Evolutionary conservation across 53 echinoderm and acorn worm genomes (phyloP).

Genomic region (Actinopyga echinites): DNA sequence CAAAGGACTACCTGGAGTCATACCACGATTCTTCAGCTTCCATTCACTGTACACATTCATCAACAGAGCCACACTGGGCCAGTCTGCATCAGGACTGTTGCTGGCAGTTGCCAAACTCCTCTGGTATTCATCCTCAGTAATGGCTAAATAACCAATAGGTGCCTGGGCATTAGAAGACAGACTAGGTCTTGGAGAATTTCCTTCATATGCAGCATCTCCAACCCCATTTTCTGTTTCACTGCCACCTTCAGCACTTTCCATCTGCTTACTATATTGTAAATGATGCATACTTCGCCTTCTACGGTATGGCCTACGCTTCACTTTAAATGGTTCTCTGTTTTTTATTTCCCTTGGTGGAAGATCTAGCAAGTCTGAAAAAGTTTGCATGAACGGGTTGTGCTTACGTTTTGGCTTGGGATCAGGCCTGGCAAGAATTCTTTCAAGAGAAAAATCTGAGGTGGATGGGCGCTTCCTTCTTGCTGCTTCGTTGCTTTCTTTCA

Average conservation of each 20-base stretch:
- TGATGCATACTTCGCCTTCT: conserved; percentile 17
- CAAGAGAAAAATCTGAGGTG: conserved; percentile 21
- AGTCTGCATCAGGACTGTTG: conserved; percentile 21
- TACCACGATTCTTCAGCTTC: conserved; percentile 30
- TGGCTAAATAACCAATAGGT: conserved; percentile 33
- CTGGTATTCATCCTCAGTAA: conserved; percentile 41
- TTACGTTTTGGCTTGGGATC: conserved; percentile 38
- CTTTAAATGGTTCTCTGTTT: conserved; percentile 45
- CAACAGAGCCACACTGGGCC: conserved; percentile 36
- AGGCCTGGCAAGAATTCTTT: conserved; percentile 34
- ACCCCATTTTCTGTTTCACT: conserved; percentile 10
- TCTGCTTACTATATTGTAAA: neutral
- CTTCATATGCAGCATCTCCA: neutral
- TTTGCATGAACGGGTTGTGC: conserved; percentile 41
- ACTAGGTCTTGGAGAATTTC: neutral
- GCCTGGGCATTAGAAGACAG: conserved; percentile 7
- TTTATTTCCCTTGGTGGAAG: conserved; percentile 44
- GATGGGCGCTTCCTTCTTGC: conserved; percentile 2
- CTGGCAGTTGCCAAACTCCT: conserved; percentile 25
- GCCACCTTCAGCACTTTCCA: neutral
- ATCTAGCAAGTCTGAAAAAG: conserved; percentile 41
- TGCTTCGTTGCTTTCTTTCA: neutral
- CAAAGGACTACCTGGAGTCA: neutral
- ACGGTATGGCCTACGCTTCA: conserved; percentile 42
- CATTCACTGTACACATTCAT: conserved; percentile 45